Conservation (phyloP, 2,888 invertebrate genomes). For the Spilosoma lubricipeda region DNA sequence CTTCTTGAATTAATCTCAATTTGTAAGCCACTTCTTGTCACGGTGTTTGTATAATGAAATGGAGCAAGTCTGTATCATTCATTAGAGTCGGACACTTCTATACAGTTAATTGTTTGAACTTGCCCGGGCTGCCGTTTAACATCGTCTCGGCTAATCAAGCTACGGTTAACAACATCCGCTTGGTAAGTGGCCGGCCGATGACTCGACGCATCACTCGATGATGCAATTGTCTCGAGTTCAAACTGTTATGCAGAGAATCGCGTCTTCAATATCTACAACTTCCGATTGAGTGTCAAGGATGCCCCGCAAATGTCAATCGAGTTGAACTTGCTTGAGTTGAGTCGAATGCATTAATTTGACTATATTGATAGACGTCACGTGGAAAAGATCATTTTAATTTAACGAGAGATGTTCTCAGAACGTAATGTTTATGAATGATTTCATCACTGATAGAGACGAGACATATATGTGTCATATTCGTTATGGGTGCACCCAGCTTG, state of each 20-base stretch:
- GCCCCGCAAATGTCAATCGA: slow-evolving; percentile 66
- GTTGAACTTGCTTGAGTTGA: slow-evolving; percentile 54
- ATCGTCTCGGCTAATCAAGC: slow-evolving; percentile 84
- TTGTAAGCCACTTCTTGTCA: slow-evolving; percentile 81
- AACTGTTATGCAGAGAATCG: slow-evolving; percentile 66
- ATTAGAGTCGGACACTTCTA: slow-evolving; percentile 85
- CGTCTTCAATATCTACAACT: slow-evolving; percentile 72
- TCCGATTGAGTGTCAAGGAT: slow-evolving; percentile 84
- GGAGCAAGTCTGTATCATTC: slow-evolving; percentile 81
- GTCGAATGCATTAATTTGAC: slow-evolving; percentile 46
- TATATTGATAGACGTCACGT: slow-evolving; percentile 35
- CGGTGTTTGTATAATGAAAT: slow-evolving; percentile 84
- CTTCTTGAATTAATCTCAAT: slow-evolving; percentile 83
- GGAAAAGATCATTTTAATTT: slow-evolving; percentile 34
- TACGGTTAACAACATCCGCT: slow-evolving; percentile 84
- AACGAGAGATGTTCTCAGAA: slow-evolving; percentile 37
- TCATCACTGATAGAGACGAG: background rate
- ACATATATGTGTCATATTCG: background rate
- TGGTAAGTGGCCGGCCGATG: slow-evolving; percentile 80
- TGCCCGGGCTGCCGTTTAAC: slow-evolving; percentile 81
- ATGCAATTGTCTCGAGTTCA: slow-evolving; percentile 77
- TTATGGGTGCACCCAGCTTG: background rate
- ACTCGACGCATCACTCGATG: slow-evolving; percentile 76
- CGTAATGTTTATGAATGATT: background rate
- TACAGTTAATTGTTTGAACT: slow-evolving; percentile 86